Percentiles rank a stretch among this genome's conserved stretches.
These are phyloP conservation scores for Oreotrochilus melanogaster DNA, from an alignment of 2,113 vertebrate genomes.

Conservation along the genomic window DNA sequence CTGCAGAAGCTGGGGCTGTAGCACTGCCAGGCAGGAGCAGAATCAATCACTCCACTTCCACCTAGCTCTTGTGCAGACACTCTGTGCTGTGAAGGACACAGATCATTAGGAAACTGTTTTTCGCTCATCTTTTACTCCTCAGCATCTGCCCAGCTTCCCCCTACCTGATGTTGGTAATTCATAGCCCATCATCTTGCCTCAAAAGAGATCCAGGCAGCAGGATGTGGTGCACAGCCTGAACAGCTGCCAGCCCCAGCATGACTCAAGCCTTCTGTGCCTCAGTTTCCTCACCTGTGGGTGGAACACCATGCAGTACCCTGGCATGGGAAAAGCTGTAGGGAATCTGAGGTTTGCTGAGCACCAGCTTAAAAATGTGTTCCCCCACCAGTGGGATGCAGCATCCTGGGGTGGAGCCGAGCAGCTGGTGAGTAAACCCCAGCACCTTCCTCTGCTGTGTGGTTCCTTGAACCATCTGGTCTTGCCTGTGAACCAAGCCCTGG, in stretches of 20 bases:
- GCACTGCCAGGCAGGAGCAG: not conserved
- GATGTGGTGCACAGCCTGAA: accelerated
- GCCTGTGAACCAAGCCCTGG: not conserved
- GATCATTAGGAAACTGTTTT: not conserved
- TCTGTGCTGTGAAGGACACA: not conserved
- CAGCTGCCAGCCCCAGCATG: not conserved
- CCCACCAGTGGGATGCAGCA: accelerated
- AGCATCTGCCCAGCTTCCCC: not conserved
- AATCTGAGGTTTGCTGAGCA: not conserved
- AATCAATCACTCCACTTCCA: not conserved
- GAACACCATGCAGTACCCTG: not conserved
- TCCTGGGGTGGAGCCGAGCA: not conserved
- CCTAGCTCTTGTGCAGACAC: not conserved
- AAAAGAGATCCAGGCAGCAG: not conserved
- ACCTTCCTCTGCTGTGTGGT: accelerated
- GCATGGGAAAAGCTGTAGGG: not conserved
- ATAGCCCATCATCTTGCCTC: accelerated
- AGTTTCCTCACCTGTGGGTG: not conserved
- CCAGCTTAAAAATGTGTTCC: not conserved
- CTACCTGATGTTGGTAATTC: not conserved
- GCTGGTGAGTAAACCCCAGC: not conserved
- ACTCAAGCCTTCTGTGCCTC: not conserved
- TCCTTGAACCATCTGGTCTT: not conserved
- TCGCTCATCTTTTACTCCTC: not conserved
- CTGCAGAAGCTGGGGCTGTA: not conserved